A percentile compares a stretch with the other conserved stretches of the same genome.
These are phyloP conservation scores for Sebastes matsubarae DNA, from an alignment of 2,797 vertebrate genomes.

Conservation along the genomic window DNA sequence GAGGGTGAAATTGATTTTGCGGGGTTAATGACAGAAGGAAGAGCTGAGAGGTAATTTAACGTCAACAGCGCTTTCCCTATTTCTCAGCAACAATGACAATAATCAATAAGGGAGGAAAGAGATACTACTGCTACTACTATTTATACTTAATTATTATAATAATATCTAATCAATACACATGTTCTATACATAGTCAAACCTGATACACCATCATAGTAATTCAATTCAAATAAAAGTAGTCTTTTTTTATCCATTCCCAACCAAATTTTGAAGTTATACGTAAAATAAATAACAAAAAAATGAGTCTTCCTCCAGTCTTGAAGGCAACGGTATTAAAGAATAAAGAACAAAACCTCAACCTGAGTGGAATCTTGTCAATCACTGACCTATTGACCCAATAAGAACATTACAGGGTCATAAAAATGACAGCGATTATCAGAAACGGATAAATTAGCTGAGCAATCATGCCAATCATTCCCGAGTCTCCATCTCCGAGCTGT, in stretches of 20 bases:
- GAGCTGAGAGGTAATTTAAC: slow-evolving; percentile 18
- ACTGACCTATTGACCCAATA: slow-evolving; percentile 3
- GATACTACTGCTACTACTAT: neutral
- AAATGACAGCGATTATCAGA: slow-evolving; percentile 45
- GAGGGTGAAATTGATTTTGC: slow-evolving; percentile 38
- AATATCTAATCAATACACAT: neutral
- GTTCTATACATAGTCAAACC: neutral
- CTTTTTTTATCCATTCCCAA: neutral
- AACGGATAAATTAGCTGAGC: slow-evolving; percentile 42
- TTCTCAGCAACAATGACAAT: neutral
- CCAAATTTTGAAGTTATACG: neutral
- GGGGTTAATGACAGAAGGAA: slow-evolving; percentile 26
- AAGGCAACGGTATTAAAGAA: slow-evolving; percentile 2
- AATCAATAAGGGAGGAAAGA: neutral
- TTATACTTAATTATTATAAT: neutral
- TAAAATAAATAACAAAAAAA: neutral
- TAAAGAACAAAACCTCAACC: neutral
- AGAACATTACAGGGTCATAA: slow-evolving; percentile 16
- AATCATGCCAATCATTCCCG: slow-evolving; percentile 39
- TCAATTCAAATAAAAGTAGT: neutral
- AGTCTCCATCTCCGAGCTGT: slow-evolving; percentile 27
- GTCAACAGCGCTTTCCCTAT: neutral
- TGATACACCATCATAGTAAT: neutral
- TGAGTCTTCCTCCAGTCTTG: neutral
- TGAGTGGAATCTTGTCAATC: slow-evolving; percentile 38